These are phyloP conservation scores for Ctenochaetus hawaiiensis DNA, from an alignment of 2,797 vertebrate genomes.

Conservation along the genomic window DNA sequence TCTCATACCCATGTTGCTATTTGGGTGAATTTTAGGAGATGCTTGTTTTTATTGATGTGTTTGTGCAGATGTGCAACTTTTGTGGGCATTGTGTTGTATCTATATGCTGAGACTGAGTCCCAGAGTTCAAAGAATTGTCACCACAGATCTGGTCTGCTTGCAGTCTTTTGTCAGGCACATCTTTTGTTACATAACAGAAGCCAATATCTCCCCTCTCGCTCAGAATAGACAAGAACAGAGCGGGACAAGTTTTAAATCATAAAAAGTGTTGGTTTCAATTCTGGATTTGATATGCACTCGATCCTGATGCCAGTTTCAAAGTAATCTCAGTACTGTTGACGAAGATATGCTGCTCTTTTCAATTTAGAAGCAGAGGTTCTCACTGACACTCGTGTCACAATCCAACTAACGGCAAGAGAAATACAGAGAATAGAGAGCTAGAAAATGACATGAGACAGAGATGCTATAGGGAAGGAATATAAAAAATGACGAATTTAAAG, in stretches of 20 bases:
- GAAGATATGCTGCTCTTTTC: slow-evolving; percentile 27
- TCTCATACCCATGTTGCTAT: slow-evolving; percentile 31
- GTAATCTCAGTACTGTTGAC: slow-evolving; percentile 25
- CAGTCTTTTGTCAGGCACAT: slow-evolving; percentile 54
- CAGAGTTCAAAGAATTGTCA: slow-evolving; percentile 73
- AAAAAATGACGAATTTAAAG: slow-evolving; percentile 8
- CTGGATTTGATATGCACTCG: slow-evolving; percentile 45
- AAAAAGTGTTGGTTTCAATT: slow-evolving; percentile 53
- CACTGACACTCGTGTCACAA: slow-evolving; percentile 1
- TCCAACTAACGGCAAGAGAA: slow-evolving; percentile 7
- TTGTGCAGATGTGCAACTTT: slow-evolving; percentile 43
- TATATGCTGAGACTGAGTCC: slow-evolving; percentile 51
- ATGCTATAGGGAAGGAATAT: slow-evolving; percentile 2
- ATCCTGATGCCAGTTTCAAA: slow-evolving; percentile 26
- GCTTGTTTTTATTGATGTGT: slow-evolving; percentile 42
- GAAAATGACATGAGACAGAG: background rate
- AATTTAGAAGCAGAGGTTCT: slow-evolving; percentile 26
- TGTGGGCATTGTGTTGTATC: slow-evolving; percentile 49
- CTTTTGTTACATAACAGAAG: slow-evolving; percentile 56
- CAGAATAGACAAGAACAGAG: slow-evolving; percentile 47
- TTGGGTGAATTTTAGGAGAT: slow-evolving; percentile 49
- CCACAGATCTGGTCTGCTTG: slow-evolving; percentile 50
- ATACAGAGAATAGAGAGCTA: background rate
- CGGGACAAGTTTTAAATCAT: slow-evolving; percentile 50
- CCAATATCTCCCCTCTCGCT: slow-evolving; percentile 38